Percentiles rank a stretch among this genome's conserved stretches.
Evolutionary conservation across 2,888 invertebrate genomes (phyloP).

Genomic region (Euplagia quadripunctaria): DNA sequence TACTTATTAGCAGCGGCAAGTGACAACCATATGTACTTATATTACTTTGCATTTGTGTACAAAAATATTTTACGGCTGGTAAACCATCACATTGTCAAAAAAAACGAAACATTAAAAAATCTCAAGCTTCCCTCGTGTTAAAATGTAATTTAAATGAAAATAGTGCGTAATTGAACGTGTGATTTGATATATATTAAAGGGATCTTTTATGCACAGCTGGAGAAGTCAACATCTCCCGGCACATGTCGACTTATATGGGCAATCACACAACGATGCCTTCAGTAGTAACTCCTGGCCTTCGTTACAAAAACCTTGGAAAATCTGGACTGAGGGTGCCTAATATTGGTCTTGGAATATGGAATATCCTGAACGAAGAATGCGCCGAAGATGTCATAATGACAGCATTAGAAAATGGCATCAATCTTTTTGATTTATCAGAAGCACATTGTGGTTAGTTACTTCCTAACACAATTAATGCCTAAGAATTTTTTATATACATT

Average conservation of each 20-base stretch:
- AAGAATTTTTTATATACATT: neutral
- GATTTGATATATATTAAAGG: neutral
- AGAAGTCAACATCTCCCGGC: slow-evolving; percentile 77
- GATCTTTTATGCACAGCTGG: slow-evolving; percentile 59
- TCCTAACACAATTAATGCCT: neutral
- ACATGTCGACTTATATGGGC: slow-evolving; percentile 84
- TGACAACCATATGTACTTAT: slow-evolving; percentile 3
- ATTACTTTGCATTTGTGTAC: slow-evolving; percentile 6
- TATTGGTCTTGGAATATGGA: slow-evolving; percentile 97
- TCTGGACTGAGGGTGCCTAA: slow-evolving; percentile 98
- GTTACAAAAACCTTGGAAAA: slow-evolving; percentile 97
- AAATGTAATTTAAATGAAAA: slow-evolving; percentile 27
- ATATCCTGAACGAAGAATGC: slow-evolving; percentile 93
- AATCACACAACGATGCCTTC: slow-evolving; percentile 89
- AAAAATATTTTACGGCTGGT: neutral
- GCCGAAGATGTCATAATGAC: slow-evolving; percentile 97
- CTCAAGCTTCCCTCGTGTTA: neutral
- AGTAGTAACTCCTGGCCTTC: slow-evolving; percentile 92
- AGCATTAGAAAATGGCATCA: slow-evolving; percentile 98
- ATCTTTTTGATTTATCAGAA: slow-evolving; percentile 98
- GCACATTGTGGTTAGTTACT: slow-evolving; percentile 92
- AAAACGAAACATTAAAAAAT: too few relatives aligned
- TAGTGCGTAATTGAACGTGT: neutral
- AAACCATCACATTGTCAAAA: too few relatives aligned
- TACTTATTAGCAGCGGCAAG: neutral